Percentiles rank a stretch among this genome's conserved stretches.
phyloP scores from a whole-genome alignment of 2,113 vertebrate genomes.

The Pseudopipra pipra region DNA sequence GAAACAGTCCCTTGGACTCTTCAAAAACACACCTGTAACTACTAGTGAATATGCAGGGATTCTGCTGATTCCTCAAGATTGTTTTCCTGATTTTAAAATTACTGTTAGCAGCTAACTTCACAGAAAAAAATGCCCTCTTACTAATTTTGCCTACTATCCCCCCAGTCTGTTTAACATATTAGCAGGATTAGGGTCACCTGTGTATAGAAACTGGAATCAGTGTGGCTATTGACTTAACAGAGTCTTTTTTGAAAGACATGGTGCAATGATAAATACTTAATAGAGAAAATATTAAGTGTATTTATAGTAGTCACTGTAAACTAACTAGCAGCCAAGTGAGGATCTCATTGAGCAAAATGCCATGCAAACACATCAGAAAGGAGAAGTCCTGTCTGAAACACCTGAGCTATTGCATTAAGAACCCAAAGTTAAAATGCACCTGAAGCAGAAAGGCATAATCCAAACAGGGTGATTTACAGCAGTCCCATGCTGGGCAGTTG shows the following conservation, averaged over 20 bases:
- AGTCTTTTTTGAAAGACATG: not conserved
- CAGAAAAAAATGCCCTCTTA: not conserved
- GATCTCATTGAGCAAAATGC: not conserved
- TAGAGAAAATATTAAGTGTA: not conserved
- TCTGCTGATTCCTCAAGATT: not conserved
- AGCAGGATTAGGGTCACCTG: not conserved
- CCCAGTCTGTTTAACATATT: not conserved
- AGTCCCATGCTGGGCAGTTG: not conserved
- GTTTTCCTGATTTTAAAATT: not conserved
- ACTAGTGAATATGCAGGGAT: not conserved
- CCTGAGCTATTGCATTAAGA: not conserved
- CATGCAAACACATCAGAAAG: not conserved
- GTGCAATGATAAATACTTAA: not conserved
- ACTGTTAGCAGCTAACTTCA: not conserved
- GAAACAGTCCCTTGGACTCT: not conserved
- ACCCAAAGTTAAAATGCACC: not conserved
- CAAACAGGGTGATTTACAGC: not conserved
- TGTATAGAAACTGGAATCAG: not conserved
- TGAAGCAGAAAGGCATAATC: not conserved
- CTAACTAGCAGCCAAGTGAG: not conserved
- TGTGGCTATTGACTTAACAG: not conserved
- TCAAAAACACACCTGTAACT: not conserved
- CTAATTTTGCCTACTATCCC: not conserved
- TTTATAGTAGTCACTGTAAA: not conserved
- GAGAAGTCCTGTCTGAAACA: not conserved